phyloP scores from a whole-genome alignment of 2,113 vertebrate genomes.

The Zonotrichia leucophrys region DNA sequence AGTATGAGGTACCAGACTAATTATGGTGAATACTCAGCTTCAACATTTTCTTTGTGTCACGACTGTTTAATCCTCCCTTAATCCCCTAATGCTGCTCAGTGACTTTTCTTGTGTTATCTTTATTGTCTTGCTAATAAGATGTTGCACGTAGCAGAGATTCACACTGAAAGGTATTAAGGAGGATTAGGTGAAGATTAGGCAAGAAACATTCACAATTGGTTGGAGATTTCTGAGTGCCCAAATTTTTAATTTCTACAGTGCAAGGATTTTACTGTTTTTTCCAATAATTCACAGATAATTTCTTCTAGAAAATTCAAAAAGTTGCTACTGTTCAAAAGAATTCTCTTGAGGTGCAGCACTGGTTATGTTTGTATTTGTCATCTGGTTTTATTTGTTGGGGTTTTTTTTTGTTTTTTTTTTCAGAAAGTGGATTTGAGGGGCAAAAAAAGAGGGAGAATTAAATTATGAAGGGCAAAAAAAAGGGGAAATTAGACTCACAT shows the following conservation, averaged over 20 bases:
- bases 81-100: conserved; percentile 32
- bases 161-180: conserved; percentile 48
- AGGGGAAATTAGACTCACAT: neutral
- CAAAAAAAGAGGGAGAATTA: neutral
- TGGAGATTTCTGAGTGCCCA: neutral
- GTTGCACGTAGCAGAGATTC: conserved; percentile 35
- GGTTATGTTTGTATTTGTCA: neutral
- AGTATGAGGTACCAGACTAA: neutral
- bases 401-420: too few species aligned
- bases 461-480: neutral
- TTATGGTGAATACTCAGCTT: neutral
- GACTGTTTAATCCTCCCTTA: conserved; percentile 42
- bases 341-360: neutral
- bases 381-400: neutral
- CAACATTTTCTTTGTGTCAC: neutral
- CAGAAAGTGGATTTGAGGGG: too few species aligned
- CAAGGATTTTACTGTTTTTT: neutral
- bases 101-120: conserved; percentile 41
- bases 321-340: neutral
- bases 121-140: conserved; percentile 52
- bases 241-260: neutral
- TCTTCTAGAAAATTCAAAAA: neutral
- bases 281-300: neutral
- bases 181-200: conserved; percentile 60
- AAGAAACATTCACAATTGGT: neutral